phyloP scores from a whole-genome alignment of 2,888 invertebrate genomes.

The Ferdinandea cuprea region DNA sequence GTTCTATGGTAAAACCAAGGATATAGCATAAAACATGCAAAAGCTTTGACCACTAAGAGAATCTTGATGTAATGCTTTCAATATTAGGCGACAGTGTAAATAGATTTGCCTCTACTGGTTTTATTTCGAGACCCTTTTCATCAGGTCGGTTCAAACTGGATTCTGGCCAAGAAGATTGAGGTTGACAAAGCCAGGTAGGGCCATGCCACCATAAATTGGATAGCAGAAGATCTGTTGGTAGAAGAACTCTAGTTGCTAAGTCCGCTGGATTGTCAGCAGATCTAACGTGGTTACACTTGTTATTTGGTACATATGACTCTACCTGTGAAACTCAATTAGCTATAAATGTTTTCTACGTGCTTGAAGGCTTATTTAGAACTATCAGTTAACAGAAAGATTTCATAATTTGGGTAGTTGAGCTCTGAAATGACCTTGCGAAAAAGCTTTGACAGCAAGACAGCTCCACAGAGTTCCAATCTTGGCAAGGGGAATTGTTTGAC shows the following conservation, averaged over 20 bases:
- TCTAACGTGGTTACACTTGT: slow-evolving; percentile 27
- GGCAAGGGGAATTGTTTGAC: slow-evolving; percentile 36
- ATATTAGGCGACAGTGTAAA: no score
- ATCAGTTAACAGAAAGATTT: slow-evolving; percentile 31
- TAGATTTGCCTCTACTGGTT: neutral
- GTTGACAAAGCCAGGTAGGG: slow-evolving; percentile 3
- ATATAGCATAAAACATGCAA: slow-evolving; percentile 1
- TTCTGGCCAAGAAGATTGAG: slow-evolving; percentile 8
- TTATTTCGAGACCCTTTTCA: neutral
- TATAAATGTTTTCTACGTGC: slow-evolving; percentile 39
- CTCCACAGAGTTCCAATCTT: slow-evolving; percentile 55
- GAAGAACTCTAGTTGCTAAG: slow-evolving; percentile 8
- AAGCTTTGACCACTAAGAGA: slow-evolving; percentile 1
- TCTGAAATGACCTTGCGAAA: neutral
- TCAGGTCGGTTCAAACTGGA: neutral
- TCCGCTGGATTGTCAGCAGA: slow-evolving; percentile 42
- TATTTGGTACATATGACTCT: neutral
- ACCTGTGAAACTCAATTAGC: slow-evolving; percentile 36
- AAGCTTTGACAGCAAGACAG: slow-evolving; percentile 35
- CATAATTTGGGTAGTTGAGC: neutral
- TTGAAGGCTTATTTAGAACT: slow-evolving; percentile 48
- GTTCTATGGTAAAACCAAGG: slow-evolving; percentile 11
- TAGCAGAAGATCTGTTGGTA: neutral
- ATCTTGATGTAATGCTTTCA: neutral
- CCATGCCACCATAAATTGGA: slow-evolving; percentile 51